These are phyloP conservation scores for Drosophila seguyi DNA, from an alignment of 1,140 invertebrate species.

Conservation along the genomic window DNA sequence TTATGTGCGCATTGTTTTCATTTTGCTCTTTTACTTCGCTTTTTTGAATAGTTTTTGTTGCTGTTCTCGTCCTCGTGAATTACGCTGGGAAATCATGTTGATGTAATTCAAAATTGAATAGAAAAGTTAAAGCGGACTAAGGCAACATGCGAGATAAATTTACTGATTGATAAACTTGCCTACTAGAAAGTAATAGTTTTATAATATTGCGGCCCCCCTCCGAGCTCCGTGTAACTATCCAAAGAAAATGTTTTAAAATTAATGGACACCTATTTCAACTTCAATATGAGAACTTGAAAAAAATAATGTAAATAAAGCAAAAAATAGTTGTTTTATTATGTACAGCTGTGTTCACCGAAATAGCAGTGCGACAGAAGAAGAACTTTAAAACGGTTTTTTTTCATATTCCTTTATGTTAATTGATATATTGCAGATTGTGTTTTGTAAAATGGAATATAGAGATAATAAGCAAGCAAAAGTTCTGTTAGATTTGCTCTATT, in stretches of 20 bases:
- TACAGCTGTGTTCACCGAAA: too few species aligned
- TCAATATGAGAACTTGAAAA: too few species aligned
- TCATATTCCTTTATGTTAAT: too few species aligned
- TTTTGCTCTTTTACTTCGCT: constrained; percentile 24
- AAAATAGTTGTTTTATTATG: too few species aligned
- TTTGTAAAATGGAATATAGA: too few species aligned
- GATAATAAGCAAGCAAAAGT: too few species aligned
- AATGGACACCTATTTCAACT: too few species aligned
- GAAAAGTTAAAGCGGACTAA: constrained; percentile 32
- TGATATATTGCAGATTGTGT: too few species aligned
- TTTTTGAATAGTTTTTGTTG: constrained; percentile 21
- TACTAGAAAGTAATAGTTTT: not conserved
- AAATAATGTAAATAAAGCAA: too few species aligned
- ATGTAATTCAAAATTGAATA: constrained; percentile 54
- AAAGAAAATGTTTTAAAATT: not conserved
- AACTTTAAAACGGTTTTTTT: too few species aligned
- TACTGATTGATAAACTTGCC: not conserved
- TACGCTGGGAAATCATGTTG: constrained; percentile 64
- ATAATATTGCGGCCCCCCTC: not conserved
- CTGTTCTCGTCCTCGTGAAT: constrained; percentile 50
- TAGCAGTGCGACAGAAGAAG: too few species aligned
- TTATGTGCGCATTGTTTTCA: constrained; percentile 25
- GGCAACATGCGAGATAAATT: not conserved
- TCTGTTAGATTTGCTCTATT: too few species aligned
- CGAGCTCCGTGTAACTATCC: not conserved